phyloP scores from a whole-genome alignment of 2,888 invertebrate species.

The Leucania comma region DNA sequence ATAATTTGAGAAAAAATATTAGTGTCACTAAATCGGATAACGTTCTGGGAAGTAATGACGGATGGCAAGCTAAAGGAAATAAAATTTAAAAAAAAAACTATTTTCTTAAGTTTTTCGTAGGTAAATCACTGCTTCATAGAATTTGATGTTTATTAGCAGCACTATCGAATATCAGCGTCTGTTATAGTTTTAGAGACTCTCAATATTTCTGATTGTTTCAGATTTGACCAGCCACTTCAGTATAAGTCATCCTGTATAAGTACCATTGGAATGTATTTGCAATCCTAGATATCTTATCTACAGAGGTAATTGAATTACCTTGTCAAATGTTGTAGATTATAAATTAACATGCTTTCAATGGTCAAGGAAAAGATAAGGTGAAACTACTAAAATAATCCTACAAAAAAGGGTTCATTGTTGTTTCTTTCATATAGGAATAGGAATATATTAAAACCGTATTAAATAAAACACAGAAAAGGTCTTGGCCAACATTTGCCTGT shows the following conservation, averaged over 20 bases:
- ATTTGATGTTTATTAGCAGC: no score
- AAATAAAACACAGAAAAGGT: slow-evolving; percentile 25
- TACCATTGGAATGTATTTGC: slow-evolving; percentile 25
- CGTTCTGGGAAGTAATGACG: no score
- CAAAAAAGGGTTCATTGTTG: slow-evolving; percentile 7
- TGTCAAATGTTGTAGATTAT: slow-evolving; percentile 35
- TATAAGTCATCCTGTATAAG: not conserved
- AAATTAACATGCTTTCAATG: slow-evolving; percentile 46
- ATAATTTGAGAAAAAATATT: no score
- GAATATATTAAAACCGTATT: slow-evolving; percentile 3
- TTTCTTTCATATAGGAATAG: not conserved
- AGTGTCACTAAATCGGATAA: no score
- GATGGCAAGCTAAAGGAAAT: no score
- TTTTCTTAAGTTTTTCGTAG: no score
- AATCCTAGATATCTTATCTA: slow-evolving; percentile 50
- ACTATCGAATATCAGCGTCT: no score
- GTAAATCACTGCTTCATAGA: no score
- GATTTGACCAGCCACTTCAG: no score
- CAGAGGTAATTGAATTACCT: slow-evolving; percentile 34
- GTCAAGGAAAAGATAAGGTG: slow-evolving; percentile 42
- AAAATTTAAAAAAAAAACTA: no score
- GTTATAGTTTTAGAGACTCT: no score
- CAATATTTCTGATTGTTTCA: no score
- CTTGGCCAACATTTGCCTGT: slow-evolving; percentile 44
- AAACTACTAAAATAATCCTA: slow-evolving; percentile 12